phyloP scores from a whole-genome alignment of 2,888 invertebrate genomes.

The Ectropis crepuscularia region DNA sequence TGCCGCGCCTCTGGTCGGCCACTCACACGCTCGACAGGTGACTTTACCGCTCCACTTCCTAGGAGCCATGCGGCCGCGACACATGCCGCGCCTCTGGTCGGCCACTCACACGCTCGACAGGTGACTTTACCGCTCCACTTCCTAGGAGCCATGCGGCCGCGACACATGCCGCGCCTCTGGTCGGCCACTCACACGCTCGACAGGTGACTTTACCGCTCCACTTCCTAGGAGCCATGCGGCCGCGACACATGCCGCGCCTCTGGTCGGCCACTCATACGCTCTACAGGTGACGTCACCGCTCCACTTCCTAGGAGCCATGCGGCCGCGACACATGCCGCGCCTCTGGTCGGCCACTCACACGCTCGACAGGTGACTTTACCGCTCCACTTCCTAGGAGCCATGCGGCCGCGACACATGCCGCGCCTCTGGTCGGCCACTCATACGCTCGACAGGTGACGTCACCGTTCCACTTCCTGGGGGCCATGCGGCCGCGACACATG shows the following conservation, averaged over 20 bases:
- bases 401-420: slow-evolving; percentile 90
- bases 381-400: slow-evolving; percentile 88
- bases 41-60: slow-evolving; percentile 86
- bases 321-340: slow-evolving; percentile 88
- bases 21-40: slow-evolving; percentile 88
- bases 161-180: slow-evolving; percentile 90
- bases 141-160: slow-evolving; percentile 88
- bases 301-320: slow-evolving; percentile 90
- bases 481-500: slow-evolving; percentile 89
- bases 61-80: slow-evolving; percentile 87
- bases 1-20: slow-evolving; percentile 91
- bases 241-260: slow-evolving; percentile 87
- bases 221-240: slow-evolving; percentile 89
- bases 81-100: slow-evolving; percentile 91
- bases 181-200: slow-evolving; percentile 89
- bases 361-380: slow-evolving; percentile 80
- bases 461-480: slow-evolving; percentile 89
- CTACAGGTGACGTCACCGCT: too few relatives aligned
- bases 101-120: slow-evolving; percentile 88
- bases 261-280: slow-evolving; percentile 92
- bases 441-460: slow-evolving; percentile 88
- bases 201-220: slow-evolving; percentile 80
- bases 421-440: slow-evolving; percentile 90
- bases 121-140: too few relatives aligned
- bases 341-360: slow-evolving; percentile 91